Percentiles rank a stretch among this genome's conserved stretches.
phyloP scores from a whole-genome alignment of 1,140 invertebrate genomes.

The Lutraria rhynchaena region DNA sequence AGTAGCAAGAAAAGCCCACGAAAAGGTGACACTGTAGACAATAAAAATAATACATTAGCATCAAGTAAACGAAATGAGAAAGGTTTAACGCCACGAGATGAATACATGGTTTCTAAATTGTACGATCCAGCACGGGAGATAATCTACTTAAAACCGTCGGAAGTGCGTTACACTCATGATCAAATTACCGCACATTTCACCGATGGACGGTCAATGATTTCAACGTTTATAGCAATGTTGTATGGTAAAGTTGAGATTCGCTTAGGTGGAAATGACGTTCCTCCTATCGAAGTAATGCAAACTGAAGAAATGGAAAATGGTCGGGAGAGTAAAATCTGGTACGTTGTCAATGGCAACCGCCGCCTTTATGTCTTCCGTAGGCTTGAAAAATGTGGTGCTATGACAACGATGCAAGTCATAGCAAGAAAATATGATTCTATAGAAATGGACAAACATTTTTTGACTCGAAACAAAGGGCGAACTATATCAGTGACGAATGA shows the following conservation, averaged over 20 bases:
- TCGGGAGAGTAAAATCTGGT: slow-evolving; percentile 34
- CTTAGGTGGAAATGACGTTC: slow-evolving; percentile 48
- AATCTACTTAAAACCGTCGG: slow-evolving; percentile 51
- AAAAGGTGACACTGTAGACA: not conserved
- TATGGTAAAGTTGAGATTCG: slow-evolving; percentile 46
- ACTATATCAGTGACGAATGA: slow-evolving; percentile 47
- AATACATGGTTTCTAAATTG: slow-evolving; percentile 54
- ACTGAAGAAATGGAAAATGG: slow-evolving; percentile 37
- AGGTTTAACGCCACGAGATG: slow-evolving; percentile 43
- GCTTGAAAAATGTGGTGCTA: slow-evolving; percentile 52
- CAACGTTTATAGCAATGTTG: slow-evolving; percentile 48
- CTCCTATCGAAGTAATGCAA: slow-evolving; percentile 57
- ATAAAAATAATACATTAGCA: slow-evolving; percentile 19
- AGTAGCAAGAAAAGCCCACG: slow-evolving; percentile 7
- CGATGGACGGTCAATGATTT: slow-evolving; percentile 51
- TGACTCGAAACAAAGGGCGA: slow-evolving; percentile 45
- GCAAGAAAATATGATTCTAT: slow-evolving; percentile 52
- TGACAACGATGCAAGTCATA: slow-evolving; percentile 53
- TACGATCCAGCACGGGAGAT: slow-evolving; percentile 44
- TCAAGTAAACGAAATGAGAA: slow-evolving; percentile 28
- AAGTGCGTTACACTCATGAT: slow-evolving; percentile 54
- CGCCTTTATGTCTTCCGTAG: slow-evolving; percentile 42
- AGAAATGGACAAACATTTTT: slow-evolving; percentile 59
- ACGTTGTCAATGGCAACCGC: slow-evolving; percentile 56
- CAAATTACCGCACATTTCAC: slow-evolving; percentile 51